Conservation (phyloP, 2,113 vertebrate genomes). For the Paracanthobrama guichenoti region DNA sequence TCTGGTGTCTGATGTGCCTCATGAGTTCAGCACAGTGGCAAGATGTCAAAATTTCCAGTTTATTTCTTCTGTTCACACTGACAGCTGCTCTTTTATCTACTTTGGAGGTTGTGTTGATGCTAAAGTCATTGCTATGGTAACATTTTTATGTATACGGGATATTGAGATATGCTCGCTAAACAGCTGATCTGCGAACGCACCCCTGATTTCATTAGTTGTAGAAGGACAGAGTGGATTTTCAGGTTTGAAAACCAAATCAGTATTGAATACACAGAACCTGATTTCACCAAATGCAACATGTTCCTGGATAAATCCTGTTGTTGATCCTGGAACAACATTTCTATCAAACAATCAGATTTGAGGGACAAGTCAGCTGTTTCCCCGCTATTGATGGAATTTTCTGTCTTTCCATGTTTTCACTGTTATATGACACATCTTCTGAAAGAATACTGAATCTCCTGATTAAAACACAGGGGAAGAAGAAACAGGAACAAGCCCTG, state of each 20-base stretch:
- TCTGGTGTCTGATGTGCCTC: too few species aligned
- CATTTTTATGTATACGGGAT: background rate
- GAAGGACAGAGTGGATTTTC: background rate
- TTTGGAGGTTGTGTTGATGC: background rate
- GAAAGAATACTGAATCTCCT: too few species aligned
- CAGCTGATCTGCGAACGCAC: background rate
- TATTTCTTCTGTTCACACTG: background rate
- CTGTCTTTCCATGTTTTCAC: too few species aligned
- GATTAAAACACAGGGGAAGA: too few species aligned
- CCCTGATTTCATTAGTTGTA: background rate
- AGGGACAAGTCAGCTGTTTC: too few species aligned
- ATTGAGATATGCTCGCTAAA: background rate
- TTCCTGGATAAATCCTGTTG: too few species aligned
- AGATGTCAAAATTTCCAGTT: background rate
- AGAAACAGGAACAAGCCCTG: too few species aligned
- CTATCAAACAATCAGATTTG: too few species aligned
- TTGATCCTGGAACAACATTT: too few species aligned
- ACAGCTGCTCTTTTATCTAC: background rate
- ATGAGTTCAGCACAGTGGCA: background rate
- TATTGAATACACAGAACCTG: background rate
- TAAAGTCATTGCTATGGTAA: constrained; percentile 4
- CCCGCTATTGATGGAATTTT: too few species aligned
- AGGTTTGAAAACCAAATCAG: background rate
- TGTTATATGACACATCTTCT: too few species aligned
- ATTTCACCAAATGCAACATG: too few species aligned